phyloP scores from a whole-genome alignment of 2,113 vertebrate species.

The Ahaetulla prasina region DNA sequence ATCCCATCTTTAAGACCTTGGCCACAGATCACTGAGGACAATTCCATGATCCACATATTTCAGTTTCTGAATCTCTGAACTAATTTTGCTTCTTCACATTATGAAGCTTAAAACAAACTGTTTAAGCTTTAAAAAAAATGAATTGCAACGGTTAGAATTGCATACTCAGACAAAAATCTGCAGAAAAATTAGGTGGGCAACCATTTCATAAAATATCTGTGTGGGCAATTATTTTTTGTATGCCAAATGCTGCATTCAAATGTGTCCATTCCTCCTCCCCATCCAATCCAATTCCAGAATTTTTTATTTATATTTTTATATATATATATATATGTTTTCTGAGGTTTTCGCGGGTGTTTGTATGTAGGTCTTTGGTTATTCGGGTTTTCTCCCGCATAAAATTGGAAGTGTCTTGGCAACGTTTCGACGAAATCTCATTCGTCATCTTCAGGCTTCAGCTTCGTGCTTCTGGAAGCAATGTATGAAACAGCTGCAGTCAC shows the following conservation, averaged over 20 bases:
- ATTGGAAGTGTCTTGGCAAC: no score
- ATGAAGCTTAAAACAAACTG: neutral
- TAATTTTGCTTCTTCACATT: neutral
- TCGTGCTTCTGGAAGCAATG: no score
- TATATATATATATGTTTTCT: no score
- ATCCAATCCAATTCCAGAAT: neutral
- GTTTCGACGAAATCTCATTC: no score
- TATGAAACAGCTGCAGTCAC: no score
- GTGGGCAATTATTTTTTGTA: neutral
- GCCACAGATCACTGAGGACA: neutral
- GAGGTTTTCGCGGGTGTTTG: no score
- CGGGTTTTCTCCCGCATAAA: no score
- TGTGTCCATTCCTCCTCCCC: neutral
- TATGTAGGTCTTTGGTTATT: no score
- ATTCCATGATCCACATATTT: neutral
- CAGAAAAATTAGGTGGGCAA: neutral
- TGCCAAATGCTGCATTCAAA: neutral
- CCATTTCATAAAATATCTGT: neutral
- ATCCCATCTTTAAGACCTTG: neutral
- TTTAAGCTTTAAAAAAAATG: neutral
- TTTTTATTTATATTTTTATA: no score
- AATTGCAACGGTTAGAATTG: neutral
- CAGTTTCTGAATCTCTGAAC: neutral
- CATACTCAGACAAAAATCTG: neutral
- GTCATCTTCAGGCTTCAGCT: no score